Evolutionary conservation across 1,140 invertebrate species (phyloP).

Genomic region (Bursaphelenchus mucronatus): DNA sequence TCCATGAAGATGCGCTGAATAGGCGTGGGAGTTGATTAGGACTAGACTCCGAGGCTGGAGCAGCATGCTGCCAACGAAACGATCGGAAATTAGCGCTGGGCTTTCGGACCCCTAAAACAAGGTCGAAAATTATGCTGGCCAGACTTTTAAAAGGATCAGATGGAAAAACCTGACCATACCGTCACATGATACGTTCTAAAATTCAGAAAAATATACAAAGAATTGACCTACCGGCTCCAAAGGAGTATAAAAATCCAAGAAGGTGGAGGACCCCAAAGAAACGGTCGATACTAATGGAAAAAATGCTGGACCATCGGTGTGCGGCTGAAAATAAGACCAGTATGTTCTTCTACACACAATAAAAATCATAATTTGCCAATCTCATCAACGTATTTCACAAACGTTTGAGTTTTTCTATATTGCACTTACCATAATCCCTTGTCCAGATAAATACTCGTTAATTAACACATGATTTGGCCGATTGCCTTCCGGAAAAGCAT

Average conservation of each 20-base stretch:
- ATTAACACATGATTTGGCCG: slow-evolving; percentile 86
- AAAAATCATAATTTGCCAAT: not conserved
- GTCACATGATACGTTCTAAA: slow-evolving; percentile 6
- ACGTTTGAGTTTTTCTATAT: not conserved
- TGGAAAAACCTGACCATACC: slow-evolving; percentile 4
- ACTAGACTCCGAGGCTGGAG: slow-evolving; percentile 82
- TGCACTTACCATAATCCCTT: slow-evolving; percentile 76
- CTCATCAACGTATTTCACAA: slow-evolving; percentile 12
- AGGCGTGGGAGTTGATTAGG: slow-evolving; percentile 77
- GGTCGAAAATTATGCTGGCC: not conserved
- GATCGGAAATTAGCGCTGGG: slow-evolving; percentile 41
- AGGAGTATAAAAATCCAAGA: slow-evolving; percentile 76
- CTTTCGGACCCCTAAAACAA: slow-evolving; percentile 30
- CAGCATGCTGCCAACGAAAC: slow-evolving; percentile 68
- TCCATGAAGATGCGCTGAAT: slow-evolving; percentile 79
- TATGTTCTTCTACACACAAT: slow-evolving; percentile 30
- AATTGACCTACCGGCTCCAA: slow-evolving; percentile 22
- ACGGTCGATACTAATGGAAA: slow-evolving; percentile 87
- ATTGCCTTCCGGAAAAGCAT: slow-evolving; percentile 71
- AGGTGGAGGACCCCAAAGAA: slow-evolving; percentile 79
- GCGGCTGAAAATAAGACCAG: slow-evolving; percentile 68
- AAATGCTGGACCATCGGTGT: slow-evolving; percentile 88
- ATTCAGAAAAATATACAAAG: slow-evolving; percentile 30
- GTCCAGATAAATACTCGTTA: slow-evolving; percentile 87
- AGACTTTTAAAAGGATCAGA: not conserved